Evolutionary conservation across 1,140 invertebrate genomes (phyloP).

Genomic region (Frieseomelitta varia): DNA sequence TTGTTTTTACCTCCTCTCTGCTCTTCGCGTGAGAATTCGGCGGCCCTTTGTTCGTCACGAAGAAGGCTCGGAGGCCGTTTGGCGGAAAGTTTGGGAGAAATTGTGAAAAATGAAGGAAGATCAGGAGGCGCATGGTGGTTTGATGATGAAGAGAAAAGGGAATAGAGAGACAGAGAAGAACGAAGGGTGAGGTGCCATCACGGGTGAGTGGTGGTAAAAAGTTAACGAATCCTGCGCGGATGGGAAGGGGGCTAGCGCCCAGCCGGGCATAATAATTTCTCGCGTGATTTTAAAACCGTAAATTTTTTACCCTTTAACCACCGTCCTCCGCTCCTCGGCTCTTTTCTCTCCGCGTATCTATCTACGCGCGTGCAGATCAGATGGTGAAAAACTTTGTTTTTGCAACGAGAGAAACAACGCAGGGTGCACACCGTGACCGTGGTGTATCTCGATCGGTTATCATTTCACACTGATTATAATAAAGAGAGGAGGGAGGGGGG

Average conservation of each 20-base stretch:
- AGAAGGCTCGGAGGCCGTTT: background rate
- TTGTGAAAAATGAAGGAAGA: conserved; percentile 12
- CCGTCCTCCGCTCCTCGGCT: conserved; percentile 40
- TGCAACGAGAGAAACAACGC: conserved; percentile 69
- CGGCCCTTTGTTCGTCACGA: background rate
- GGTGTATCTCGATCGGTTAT: conserved; percentile 81
- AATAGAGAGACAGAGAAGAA: background rate
- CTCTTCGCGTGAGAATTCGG: background rate
- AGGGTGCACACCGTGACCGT: conserved; percentile 57
- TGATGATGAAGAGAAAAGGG: background rate
- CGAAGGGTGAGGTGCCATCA: conserved; percentile 20
- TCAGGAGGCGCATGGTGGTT: background rate
- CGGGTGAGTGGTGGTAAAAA: conserved; percentile 49
- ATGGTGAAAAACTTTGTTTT: conserved; percentile 64
- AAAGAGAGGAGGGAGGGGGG: conserved; percentile 57
- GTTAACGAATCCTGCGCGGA: conserved; percentile 46
- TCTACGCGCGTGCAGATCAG: background rate
- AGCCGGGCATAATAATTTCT: conserved; percentile 79
- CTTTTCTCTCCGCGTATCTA: too few relatives aligned
- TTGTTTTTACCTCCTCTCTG: background rate
- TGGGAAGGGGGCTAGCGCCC: conserved; percentile 18
- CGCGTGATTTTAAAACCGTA: conserved; percentile 82
- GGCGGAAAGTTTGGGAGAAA: background rate
- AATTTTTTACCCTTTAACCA: conserved; percentile 80
- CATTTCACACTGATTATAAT: conserved; percentile 83